These are phyloP conservation scores for Chaetodon trifasciatus DNA, from an alignment of 2,797 vertebrate species.

Conservation along the genomic window DNA sequence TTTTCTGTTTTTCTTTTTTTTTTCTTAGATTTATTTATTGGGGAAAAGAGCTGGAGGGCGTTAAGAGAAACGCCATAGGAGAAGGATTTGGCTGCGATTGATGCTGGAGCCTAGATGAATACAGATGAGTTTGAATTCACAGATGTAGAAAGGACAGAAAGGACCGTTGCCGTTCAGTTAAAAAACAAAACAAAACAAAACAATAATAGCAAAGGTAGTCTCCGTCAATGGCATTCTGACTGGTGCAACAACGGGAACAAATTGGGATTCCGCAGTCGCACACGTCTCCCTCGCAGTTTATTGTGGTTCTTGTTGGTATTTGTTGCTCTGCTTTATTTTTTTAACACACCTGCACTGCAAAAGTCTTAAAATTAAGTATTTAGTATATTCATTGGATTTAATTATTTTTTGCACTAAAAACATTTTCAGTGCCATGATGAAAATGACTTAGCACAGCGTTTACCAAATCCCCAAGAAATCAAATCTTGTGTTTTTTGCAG, in stretches of 20 bases:
- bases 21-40: constrained; percentile 31
- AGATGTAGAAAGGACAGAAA: constrained; percentile 50
- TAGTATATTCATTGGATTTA: not conserved
- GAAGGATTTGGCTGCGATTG: constrained; percentile 70
- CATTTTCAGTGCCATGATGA: not conserved
- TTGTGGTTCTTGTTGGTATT: constrained; percentile 43
- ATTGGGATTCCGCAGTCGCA: constrained; percentile 74
- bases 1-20: constrained; percentile 9
- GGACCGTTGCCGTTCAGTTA: constrained; percentile 22
- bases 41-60: constrained; percentile 43
- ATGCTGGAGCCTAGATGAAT: constrained; percentile 62
- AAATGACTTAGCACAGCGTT: not conserved
- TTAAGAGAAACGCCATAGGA: constrained; percentile 61
- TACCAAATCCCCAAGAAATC: not conserved
- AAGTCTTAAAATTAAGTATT: not conserved
- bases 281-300: constrained; percentile 50
- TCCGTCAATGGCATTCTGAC: constrained; percentile 54
- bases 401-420: not conserved
- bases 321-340: constrained; percentile 35
- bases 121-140: constrained; percentile 74
- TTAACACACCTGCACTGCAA: constrained; percentile 20
- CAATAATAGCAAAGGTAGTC: constrained; percentile 59
- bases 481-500: constrained; percentile 20
- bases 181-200: constrained; percentile 21
- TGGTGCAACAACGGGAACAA: constrained; percentile 66